Evolutionary conservation across 2,797 vertebrate genomes (phyloP), one percentile per base, ranked within the genome.

Genomic region (Helarctos malayanus): DNA sequence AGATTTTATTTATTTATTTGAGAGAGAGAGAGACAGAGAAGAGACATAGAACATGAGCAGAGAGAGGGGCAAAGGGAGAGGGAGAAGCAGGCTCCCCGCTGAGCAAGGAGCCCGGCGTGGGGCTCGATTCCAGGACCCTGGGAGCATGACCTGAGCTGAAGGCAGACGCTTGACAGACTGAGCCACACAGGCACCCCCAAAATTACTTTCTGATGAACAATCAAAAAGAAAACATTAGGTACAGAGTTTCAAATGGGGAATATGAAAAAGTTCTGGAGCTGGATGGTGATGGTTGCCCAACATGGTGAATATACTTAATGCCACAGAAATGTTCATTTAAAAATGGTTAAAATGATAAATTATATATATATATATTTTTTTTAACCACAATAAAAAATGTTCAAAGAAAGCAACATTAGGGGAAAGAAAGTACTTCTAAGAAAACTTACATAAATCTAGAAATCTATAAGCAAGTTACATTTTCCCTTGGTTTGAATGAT

Each of bases 401-500:
- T 81, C 84, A 13, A 47, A 15, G 45, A 80, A 35, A 13, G 63
- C 38, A 52, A 61, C 10, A 52, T n/a, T 69, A 45, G 29, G 12
- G 12, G 25, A 1, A 2, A 52, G 54, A 21, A 78, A 59, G 19
- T 25, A 87, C 56, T 83, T 87, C 25, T 41, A 87, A 80, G 49
- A 79, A 88, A 89, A 79, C 14, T 5, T 59, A 93, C 7, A 79
- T 69, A 83, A 91, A 63, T 83, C 82, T 75, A 68, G 65, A 95
- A 91, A 89, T 56, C 18, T 89, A 57, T 6, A 87, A 80, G 11
- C n/a, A 80, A 89, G 27, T 41, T 80, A 45, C 9, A 79, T 57
- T 93, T 89, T 92, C 76, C 54, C 86, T 68, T 65, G 52, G 35
- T 76, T 96, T 82, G 61, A 92, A 94, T 19, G 52, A 94, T 52